These are phyloP conservation scores for Caradrina kadenii DNA, from an alignment of 2,888 invertebrate genomes.

Conservation along the genomic window DNA sequence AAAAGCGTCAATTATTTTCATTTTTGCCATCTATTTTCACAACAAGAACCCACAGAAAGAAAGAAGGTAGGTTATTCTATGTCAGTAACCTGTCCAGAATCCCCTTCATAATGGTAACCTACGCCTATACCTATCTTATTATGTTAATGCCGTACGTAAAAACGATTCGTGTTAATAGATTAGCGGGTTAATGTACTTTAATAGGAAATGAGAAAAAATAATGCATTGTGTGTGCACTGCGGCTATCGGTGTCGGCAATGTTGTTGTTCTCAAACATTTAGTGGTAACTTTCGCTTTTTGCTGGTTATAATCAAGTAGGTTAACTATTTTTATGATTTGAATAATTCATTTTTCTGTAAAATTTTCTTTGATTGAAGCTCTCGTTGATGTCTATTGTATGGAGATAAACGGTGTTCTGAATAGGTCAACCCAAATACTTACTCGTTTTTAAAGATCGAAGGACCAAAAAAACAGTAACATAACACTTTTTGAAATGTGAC, in stretches of 20 bases:
- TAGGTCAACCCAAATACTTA: too few relatives aligned
- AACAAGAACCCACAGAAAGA: not conserved
- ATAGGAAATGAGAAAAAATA: conserved; percentile 57
- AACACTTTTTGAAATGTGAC: not conserved
- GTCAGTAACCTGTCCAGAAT: not conserved
- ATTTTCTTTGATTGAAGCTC: conserved; percentile 29
- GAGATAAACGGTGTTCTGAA: conserved; percentile 2
- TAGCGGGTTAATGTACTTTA: conserved; percentile 44
- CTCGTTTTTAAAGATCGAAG: not conserved
- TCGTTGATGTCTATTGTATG: conserved; percentile 77
- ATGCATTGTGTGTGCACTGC: conserved; percentile 56
- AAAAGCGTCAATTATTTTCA: too few relatives aligned
- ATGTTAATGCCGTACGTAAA: conserved; percentile 34
- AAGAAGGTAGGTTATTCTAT: not conserved
- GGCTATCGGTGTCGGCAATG: conserved; percentile 39
- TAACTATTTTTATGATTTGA: conserved; percentile 35
- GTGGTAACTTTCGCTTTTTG: conserved; percentile 57
- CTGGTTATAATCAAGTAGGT: conserved; percentile 45
- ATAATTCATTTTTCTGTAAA: conserved; percentile 23
- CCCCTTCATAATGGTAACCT: not conserved
- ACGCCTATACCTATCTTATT: conserved; percentile 19
- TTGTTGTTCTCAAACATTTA: conserved; percentile 55
- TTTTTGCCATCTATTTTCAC: too few relatives aligned
- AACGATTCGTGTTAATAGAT: conserved; percentile 33
- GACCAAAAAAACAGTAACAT: not conserved